Evolutionary conservation across 53 echinoderm and acorn worm genomes (phyloP).

Genomic region (Pentamera pediparva): DNA sequence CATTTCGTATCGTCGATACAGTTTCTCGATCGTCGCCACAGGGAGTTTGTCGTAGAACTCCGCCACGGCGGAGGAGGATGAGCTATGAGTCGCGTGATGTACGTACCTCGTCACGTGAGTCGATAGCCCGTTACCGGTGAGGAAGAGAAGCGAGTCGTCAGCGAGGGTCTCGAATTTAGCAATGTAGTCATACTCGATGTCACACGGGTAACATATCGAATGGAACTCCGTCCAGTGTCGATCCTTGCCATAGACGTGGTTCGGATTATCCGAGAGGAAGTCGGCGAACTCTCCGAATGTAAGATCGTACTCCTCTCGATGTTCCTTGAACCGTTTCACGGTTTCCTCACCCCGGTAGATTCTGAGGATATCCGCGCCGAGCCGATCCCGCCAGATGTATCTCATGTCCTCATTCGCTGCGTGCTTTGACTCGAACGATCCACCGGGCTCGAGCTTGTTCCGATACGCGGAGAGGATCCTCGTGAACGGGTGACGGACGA

Average conservation of each 20-base stretch:
- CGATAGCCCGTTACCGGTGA: neutral
- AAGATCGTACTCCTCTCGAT: neutral
- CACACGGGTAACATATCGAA: conserved; percentile 16
- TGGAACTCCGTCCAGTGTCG: conserved; percentile 7
- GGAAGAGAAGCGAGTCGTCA: neutral
- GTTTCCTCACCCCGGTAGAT: neutral
- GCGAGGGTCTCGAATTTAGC: conserved; percentile 11
- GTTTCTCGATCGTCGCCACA: neutral
- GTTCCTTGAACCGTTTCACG: neutral
- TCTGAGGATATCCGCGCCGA: conserved; percentile 4
- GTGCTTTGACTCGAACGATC: conserved; percentile 3
- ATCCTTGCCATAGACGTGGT: neutral
- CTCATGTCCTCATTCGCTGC: neutral
- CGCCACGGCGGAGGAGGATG: neutral
- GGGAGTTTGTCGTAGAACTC: neutral
- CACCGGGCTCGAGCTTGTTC: conserved; percentile 24
- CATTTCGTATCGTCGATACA: neutral
- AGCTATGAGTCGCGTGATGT: conserved; percentile 11
- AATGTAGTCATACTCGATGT: conserved; percentile 14
- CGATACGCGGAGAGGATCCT: conserved; percentile 22
- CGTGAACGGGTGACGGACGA: conserved; percentile 24
- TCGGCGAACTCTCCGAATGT: conserved; percentile 19
- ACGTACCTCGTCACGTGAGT: neutral
- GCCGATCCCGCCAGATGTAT: conserved; percentile 7
- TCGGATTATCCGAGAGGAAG: neutral